Base-by-base conservation (phyloP, 1,140 invertebrate genomes). In the Himalopsyche phryganea region DNA sequence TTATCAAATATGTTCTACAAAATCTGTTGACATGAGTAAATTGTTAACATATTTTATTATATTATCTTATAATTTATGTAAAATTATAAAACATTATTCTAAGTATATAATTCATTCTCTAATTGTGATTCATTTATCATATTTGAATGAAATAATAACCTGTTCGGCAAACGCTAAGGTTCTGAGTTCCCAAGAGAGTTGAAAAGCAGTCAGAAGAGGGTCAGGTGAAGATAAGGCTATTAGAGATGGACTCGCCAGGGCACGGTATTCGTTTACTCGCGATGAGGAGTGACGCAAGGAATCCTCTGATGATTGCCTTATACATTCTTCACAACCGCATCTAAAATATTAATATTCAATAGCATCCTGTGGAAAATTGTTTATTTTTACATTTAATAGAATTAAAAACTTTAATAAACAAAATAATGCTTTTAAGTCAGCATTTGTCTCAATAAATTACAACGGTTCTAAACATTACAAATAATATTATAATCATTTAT, bases 191-290 rank as follows among this genome's bases (percentile, higher is more conserved):
- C 88, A 90, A 17, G 89, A 91, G 41, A 64, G 48, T 70, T 91
- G 83, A 67, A 93, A 92, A 23, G 90, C 87, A 1, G 87, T 92
- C 35, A 93, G 76, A 33, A 95, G 81, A 7, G 92, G 92, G 76
- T 95, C 92, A 23, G 80, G 83, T 0, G 90, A 91, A 44, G 90
- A 92, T 2, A 95, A 71, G 0, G 90, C 89, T 60, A 96, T 94
- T 40, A 94, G 81, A 23, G 91, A 93, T 1, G 95, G 94, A 70
- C 91, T 94, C 1, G 94, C 88, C 14, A 98, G 73, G 0, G 94
- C 95, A 61, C 86, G 83, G 73, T 96, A 98, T 55, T 94, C 91
- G 68, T 96, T 96, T 10, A 98, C 88, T 36, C 94, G 82, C 0
- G 91, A 91, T 28, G 91, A 80, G 0, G 94, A 97, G 66, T 94